Evolutionary conservation across 2,113 vertebrate species (phyloP).

Genomic region (Phyllostomus discolor): DNA sequence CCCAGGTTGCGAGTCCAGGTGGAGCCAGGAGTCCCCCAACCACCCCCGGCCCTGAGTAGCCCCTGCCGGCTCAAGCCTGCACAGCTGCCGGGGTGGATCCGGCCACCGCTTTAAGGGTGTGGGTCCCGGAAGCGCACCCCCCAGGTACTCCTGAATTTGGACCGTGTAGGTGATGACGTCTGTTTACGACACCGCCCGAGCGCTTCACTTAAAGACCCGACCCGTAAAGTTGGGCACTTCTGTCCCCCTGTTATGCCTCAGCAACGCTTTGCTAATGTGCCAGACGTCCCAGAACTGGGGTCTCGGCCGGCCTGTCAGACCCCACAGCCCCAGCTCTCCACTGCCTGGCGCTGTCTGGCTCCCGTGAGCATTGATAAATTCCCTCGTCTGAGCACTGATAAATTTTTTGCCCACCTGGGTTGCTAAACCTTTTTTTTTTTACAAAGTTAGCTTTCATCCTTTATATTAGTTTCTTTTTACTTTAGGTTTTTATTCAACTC

Average conservation of each 20-base stretch:
- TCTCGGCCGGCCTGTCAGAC: not conserved
- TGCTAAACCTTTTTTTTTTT: conserved; percentile 19
- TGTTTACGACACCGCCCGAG: not conserved
- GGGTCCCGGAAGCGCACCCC: not conserved
- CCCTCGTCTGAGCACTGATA: not conserved
- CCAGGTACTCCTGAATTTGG: not conserved
- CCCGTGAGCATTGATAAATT: not conserved
- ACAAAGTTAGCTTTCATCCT: conserved; percentile 12
- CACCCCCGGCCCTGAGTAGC: not conserved
- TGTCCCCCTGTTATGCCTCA: not conserved
- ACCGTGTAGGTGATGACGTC: not conserved
- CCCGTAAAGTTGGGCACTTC: not conserved
- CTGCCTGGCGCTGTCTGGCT: not conserved
- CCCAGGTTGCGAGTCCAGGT: too few relatives aligned
- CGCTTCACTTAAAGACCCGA: not conserved
- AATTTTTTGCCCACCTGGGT: not conserved
- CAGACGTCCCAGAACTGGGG: not conserved
- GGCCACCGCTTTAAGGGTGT: not conserved
- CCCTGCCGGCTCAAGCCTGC: not conserved
- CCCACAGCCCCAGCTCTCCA: not conserved
- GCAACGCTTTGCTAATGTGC: not conserved
- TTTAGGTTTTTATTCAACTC: not conserved
- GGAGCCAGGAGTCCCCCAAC: not conserved
- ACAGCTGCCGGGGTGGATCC: not conserved
- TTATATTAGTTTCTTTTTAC: conserved; percentile 1